phyloP scores from a whole-genome alignment of 2,113 vertebrate genomes.

The Craseonycteris thonglongyai region DNA sequence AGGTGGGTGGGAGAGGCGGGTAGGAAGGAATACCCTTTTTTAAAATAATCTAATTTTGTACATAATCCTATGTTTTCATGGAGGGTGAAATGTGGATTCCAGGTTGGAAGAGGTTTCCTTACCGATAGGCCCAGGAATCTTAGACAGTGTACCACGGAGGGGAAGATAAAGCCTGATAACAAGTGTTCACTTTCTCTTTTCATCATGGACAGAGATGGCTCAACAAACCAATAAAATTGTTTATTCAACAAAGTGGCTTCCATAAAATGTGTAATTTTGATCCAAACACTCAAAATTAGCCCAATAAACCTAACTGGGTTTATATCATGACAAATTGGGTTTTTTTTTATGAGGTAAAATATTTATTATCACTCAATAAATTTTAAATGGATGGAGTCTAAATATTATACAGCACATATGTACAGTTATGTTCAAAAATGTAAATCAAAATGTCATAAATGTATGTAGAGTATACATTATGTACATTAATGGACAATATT shows the following conservation, averaged over 20 bases:
- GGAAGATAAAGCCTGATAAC: background rate
- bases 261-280: background rate
- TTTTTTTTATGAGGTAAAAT: background rate
- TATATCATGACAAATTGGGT: background rate
- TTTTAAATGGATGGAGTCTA: background rate
- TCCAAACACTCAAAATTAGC: background rate
- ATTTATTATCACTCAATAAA: background rate
- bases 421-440: background rate
- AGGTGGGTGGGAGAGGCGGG: background rate
- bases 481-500: background rate
- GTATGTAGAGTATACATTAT: background rate
- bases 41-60: background rate
- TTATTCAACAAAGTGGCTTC: background rate
- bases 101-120: background rate
- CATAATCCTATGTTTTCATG: background rate
- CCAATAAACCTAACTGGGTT: background rate
- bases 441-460: background rate
- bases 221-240: background rate
- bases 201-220: background rate
- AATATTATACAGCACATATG: background rate
- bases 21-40: too few relatives aligned
- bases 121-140: background rate
- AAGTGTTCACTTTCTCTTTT: background rate
- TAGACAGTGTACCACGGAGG: background rate
- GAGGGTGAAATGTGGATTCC: background rate